Evolutionary conservation across 2,113 vertebrate genomes (phyloP).

Genomic region (Apodemus sylvaticus): DNA sequence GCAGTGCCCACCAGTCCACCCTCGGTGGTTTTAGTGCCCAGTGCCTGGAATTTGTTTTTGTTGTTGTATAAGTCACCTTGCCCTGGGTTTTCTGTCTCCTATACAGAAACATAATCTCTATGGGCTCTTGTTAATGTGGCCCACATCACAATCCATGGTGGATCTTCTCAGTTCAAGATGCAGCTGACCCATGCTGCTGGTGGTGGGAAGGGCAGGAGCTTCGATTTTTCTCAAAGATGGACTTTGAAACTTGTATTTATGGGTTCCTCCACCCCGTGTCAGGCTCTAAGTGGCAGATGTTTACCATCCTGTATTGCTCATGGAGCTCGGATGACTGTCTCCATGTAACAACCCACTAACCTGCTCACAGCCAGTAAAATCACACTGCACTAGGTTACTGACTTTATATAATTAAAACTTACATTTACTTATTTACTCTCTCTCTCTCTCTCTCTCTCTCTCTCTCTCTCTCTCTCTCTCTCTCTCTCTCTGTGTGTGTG

Average conservation of each 20-base stretch:
- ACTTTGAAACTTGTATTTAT: not conserved
- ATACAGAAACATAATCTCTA: not conserved
- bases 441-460: too few relatives aligned
- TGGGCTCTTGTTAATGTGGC: not conserved
- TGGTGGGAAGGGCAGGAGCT: not conserved
- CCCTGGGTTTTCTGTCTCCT: not conserved
- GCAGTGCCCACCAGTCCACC: not conserved
- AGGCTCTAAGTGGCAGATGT: not conserved
- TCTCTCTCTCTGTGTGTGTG: too few relatives aligned
- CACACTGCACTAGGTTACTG: not conserved
- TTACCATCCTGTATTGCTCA: fast-evolving
- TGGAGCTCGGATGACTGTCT: not conserved
- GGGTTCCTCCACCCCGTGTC: not conserved
- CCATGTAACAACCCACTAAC: not conserved
- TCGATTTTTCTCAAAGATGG: not conserved
- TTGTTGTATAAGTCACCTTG: not conserved
- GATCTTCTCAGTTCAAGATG: not conserved
- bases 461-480: too few relatives aligned
- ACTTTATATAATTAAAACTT: not conserved
- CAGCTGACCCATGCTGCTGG: not conserved
- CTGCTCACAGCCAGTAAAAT: not conserved
- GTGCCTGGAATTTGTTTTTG: not conserved
- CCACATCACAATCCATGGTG: not conserved
- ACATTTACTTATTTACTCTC: not conserved
- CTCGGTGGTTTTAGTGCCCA: not conserved